These are phyloP conservation scores for Conger conger DNA, from an alignment of 2,113 vertebrate species.

Conservation along the genomic window DNA sequence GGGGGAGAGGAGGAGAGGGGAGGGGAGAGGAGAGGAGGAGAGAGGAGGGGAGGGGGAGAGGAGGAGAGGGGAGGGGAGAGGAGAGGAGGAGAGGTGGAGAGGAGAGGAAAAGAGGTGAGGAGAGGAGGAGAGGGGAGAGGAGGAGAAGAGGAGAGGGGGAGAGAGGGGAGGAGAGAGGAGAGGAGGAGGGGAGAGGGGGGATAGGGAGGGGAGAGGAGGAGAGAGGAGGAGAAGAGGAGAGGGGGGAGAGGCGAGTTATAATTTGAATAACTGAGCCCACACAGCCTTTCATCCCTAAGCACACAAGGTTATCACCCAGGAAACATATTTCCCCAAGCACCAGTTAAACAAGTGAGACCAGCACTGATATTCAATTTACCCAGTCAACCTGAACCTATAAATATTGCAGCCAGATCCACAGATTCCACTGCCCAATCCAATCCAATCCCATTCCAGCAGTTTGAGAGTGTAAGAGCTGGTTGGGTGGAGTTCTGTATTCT, in stretches of 20 bases:
- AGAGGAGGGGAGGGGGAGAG: too few species aligned
- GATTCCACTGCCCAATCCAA: slow-evolving; percentile 80
- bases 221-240: too few species aligned
- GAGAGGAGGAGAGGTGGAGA: too few species aligned
- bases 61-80: too few species aligned
- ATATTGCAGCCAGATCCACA: slow-evolving; percentile 99
- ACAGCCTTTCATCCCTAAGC: slow-evolving; percentile 98
- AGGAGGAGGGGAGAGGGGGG: too few species aligned
- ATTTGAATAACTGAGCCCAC: slow-evolving; percentile 96
- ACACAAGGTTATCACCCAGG: slow-evolving; percentile 99
- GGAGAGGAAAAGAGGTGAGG: too few species aligned
- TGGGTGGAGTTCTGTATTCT: slow-evolving; percentile 80
- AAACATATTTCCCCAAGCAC: slow-evolving; percentile 99
- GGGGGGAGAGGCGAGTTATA: slow-evolving; percentile 97
- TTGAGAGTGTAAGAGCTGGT: slow-evolving; percentile 74
- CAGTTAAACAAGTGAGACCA: slow-evolving; percentile 99
- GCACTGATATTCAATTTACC: slow-evolving; percentile 99
- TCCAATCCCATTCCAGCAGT: slow-evolving; percentile 95
- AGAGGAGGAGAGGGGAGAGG: too few species aligned
- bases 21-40: too few species aligned
- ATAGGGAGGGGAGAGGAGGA: too few species aligned
- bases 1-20: too few species aligned
- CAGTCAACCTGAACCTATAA: slow-evolving; percentile 99
- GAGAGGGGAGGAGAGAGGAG: too few species aligned
- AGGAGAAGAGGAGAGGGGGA: too few species aligned